Base-by-base conservation (phyloP, 2,888 invertebrate genomes). In the Drosophila eohydei region DNA sequence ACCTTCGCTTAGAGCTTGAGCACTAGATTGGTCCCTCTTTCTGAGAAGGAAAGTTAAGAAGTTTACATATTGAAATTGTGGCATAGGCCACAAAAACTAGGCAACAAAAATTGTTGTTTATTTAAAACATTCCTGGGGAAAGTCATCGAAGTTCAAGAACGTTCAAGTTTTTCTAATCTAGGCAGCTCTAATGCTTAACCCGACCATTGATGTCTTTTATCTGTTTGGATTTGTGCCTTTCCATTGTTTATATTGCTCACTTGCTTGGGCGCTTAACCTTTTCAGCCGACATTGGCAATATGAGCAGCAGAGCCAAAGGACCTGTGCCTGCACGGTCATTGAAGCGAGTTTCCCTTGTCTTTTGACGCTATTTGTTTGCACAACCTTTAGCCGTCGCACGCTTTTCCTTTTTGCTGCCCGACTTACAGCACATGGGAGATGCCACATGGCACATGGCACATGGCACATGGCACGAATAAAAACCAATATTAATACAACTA, bases 331-430 rank as follows among this genome's bases (percentile, higher is more conserved):
- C 4, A n/a, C 14, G 48, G n/a, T 48, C 48, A 48, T 32, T 68
- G 62, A 67, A 65, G 67, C 82, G 68, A 71, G 76, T 71, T 68
- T 80, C 71, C 76, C 82, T 74, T 85, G 85, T 87, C 82, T 81
- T 83, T 71, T 81, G 82, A 76, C 79, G 82, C 85, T 76, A 81
- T 87, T 88, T 88, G 88, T 85, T 82, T 83, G 88, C 80, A 59
- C 71, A 88, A 82, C 88, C 86, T 80, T 81, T 82, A 48, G 40
- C 16, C 46, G 21, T 44, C 36, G 52, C 52, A 64, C 64, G 65
- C 28, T 40, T 30, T 32, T 51, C 44, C 50, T 21, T 44, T 52
- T 46, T 28, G 77, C 61, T 81, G 74, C 64, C 61, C 50, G 56
- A 70, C 76, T 60, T 40, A 54, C 46, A 56, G 44, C 73, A 51